Conservation (phyloP, 2,888 invertebrate genomes). For the Mystacides longicornis region DNA sequence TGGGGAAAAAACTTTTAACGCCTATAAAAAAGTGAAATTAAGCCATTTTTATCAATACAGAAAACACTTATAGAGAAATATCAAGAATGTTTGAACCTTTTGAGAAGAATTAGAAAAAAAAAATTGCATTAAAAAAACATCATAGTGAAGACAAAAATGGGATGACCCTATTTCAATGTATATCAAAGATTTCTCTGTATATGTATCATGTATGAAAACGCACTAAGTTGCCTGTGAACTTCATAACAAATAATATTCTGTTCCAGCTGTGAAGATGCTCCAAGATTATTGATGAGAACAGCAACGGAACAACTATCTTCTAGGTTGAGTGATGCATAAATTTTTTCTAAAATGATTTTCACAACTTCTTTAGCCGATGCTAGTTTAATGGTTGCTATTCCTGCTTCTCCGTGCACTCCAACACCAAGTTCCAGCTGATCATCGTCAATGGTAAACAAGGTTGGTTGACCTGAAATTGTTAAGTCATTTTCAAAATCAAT, state of each 20-base stretch:
- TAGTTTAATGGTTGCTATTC: constrained; percentile 41
- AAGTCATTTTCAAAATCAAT: too few relatives aligned
- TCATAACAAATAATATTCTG: constrained; percentile 65
- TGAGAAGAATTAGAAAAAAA: too few relatives aligned
- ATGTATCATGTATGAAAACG: constrained; percentile 24
- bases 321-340: constrained; percentile 35
- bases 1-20: too few relatives aligned
- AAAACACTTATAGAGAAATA: too few relatives aligned
- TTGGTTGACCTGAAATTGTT: constrained; percentile 47
- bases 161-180: too few relatives aligned
- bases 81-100: too few relatives aligned
- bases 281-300: constrained; percentile 71
- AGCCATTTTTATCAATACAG: too few relatives aligned
- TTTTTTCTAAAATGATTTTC: constrained; percentile 42
- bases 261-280: constrained; percentile 67
- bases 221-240: constrained; percentile 56
- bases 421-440: constrained; percentile 61
- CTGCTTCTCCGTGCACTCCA: constrained; percentile 51
- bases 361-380: constrained; percentile 45
- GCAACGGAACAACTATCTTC: constrained; percentile 43
- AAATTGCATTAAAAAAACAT: too few relatives aligned
- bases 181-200: too few relatives aligned
- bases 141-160: too few relatives aligned
- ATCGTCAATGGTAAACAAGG: constrained; percentile 53
- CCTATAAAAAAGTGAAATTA: too few relatives aligned